Evolutionary conservation across 2,888 invertebrate species (phyloP).

Genomic region (Corbicula japonica): DNA sequence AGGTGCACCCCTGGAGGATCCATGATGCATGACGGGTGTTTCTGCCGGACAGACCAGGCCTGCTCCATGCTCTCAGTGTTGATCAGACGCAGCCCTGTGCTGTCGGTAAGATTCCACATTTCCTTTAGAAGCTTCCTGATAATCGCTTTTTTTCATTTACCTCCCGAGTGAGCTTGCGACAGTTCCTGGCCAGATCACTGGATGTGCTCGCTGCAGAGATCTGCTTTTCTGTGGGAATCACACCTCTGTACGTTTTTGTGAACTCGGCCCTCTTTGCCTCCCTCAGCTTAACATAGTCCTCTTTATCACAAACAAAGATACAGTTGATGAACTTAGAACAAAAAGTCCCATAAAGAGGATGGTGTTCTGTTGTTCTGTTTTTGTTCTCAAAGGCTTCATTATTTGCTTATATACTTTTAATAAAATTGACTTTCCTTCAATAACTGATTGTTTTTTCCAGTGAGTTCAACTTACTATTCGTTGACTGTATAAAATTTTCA

Average conservation of each 20-base stretch:
- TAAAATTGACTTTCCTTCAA: no score
- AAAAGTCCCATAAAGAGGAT: no score
- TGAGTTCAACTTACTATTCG: no score
- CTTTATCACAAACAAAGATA: background rate
- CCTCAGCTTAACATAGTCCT: background rate
- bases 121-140: background rate
- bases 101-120: slow-evolving; percentile 2
- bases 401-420: no score
- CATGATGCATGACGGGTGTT: no score
- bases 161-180: background rate
- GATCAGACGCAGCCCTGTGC: background rate
- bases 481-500: no score
- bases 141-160: background rate
- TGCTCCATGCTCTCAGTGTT: no score
- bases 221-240: background rate
- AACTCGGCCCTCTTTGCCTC: slow-evolving; percentile 58
- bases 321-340: background rate
- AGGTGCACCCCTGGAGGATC: no score
- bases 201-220: background rate
- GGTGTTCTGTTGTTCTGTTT: no score
- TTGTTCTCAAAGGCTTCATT: no score
- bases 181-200: background rate
- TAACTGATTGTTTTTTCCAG: no score
- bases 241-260: background rate
- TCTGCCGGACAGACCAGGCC: no score